Percentiles rank a stretch among this genome's conserved stretches.
phyloP scores from a whole-genome alignment of 2,888 invertebrate species.

The Nycteola revayana region DNA sequence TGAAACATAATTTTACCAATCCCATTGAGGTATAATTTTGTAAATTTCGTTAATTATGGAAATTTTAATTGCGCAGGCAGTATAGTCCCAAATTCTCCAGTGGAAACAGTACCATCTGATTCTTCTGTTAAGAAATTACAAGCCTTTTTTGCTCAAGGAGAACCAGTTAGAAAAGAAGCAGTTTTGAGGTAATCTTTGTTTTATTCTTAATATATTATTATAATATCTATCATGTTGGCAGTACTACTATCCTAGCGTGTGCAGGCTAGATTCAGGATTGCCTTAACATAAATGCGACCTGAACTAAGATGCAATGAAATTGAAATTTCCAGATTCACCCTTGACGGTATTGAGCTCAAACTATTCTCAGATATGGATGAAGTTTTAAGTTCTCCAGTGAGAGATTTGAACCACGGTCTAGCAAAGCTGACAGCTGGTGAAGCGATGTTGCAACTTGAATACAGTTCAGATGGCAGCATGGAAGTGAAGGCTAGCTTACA shows the following conservation, averaged over 20 bases:
- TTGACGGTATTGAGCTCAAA: conserved; percentile 87
- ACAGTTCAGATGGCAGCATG: conserved; percentile 85
- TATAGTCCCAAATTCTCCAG: conserved; percentile 66
- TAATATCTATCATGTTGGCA: too few species aligned
- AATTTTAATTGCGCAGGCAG: conserved; percentile 38
- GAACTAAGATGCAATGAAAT: too few species aligned
- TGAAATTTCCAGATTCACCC: conserved; percentile 74
- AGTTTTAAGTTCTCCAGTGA: conserved; percentile 87
- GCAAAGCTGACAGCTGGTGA: conserved; percentile 87
- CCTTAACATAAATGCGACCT: too few species aligned
- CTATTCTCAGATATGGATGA: conserved; percentile 89
- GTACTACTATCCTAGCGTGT: too few species aligned
- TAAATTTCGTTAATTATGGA: too few species aligned
- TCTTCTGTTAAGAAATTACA: conserved; percentile 85
- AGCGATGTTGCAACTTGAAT: conserved; percentile 82
- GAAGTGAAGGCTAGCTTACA: conserved; percentile 87
- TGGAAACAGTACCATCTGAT: conserved; percentile 66
- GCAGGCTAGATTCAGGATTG: too few species aligned
- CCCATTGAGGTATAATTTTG: too few species aligned
- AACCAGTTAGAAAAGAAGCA: conserved; percentile 84
- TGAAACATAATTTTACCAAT: too few species aligned
- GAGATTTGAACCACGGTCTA: conserved; percentile 86
- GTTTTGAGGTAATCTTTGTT: conserved; percentile 65
- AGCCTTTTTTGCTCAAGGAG: conserved; percentile 87
- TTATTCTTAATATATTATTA: too few species aligned